These are phyloP conservation scores for Craterocephalus amniculus DNA, from an alignment of 2,797 vertebrate genomes.

Conservation along the genomic window DNA sequence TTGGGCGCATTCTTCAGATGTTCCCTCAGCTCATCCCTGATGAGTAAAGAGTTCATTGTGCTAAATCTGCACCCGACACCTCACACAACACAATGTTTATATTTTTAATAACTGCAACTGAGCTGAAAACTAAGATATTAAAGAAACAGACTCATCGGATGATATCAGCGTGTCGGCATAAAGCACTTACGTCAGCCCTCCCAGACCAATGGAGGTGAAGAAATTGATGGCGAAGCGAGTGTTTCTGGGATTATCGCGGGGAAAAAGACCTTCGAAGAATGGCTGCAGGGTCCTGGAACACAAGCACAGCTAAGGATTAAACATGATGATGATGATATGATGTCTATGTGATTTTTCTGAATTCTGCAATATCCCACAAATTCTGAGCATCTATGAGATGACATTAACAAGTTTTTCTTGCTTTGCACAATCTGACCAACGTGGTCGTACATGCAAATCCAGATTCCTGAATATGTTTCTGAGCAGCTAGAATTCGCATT, in stretches of 20 bases:
- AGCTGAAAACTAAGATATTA: too few species aligned
- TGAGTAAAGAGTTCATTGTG: neutral
- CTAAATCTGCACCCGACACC: neutral
- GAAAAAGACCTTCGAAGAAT: slow-evolving; percentile 96
- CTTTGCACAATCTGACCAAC: neutral
- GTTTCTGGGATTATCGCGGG: slow-evolving; percentile 96
- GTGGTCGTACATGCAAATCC: neutral
- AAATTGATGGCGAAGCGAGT: slow-evolving; percentile 99
- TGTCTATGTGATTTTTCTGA: too few species aligned
- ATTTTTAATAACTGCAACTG: too few species aligned
- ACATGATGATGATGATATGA: too few species aligned
- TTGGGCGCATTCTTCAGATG: slow-evolving; percentile 98
- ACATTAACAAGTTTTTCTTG: neutral
- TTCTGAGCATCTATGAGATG: neutral
- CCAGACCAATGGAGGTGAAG: slow-evolving; percentile 98
- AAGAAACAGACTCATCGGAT: neutral
- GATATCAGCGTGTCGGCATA: neutral
- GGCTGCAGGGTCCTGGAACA: slow-evolving; percentile 87
- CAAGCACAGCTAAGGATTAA: slow-evolving; percentile 3
- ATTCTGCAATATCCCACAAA: too few species aligned
- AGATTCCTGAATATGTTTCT: too few species aligned
- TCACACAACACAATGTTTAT: neutral
- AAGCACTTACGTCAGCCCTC: slow-evolving; percentile 93
- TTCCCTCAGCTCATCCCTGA: slow-evolving; percentile 94
- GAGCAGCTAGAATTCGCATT: neutral